A percentile compares a stretch with the other conserved stretches of the same genome.
Evolutionary conservation across 23 tunicate genomes (phyloP).

Genomic region (Ciona savignyi): DNA sequence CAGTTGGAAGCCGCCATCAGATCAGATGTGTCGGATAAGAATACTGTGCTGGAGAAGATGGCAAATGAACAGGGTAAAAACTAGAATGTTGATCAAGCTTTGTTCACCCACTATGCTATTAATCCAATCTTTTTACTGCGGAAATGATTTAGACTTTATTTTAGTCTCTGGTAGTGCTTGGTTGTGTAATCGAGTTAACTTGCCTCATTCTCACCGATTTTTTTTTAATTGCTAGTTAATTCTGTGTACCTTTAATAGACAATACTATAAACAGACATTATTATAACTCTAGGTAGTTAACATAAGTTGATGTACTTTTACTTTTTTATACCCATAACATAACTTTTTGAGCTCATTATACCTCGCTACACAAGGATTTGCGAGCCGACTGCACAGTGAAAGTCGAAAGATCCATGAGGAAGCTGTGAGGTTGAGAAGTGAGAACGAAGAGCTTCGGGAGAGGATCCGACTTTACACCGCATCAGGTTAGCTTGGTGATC

Average conservation of each 20-base stretch:
- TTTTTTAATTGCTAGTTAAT: no score
- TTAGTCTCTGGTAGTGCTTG: background rate
- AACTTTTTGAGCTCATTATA: no score
- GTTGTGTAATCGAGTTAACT: no score
- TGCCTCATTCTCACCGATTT: no score
- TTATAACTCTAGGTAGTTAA: no score
- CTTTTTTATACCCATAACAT: no score
- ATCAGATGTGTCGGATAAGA: conserved; percentile 68
- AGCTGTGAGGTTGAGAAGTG: conserved; percentile 33
- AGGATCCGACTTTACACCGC: conserved; percentile 32
- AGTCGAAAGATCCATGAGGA: conserved; percentile 36
- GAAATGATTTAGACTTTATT: background rate
- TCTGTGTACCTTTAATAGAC: no score
- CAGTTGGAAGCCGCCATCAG: conserved; percentile 80
- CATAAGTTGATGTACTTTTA: no score
- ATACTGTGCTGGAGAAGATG: conserved; percentile 29
- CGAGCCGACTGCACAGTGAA: conserved; percentile 32
- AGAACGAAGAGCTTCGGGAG: conserved; percentile 61
- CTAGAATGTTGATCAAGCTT: no score
- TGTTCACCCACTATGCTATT: background rate
- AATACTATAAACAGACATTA: no score
- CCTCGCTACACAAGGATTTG: no score
- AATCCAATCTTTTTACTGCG: background rate
- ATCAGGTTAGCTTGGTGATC: conserved; percentile 26
- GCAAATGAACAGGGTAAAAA: conserved; percentile 45